These are phyloP conservation scores for Eulithis prunata DNA, from an alignment of 2,888 invertebrate species.

Conservation along the genomic window DNA sequence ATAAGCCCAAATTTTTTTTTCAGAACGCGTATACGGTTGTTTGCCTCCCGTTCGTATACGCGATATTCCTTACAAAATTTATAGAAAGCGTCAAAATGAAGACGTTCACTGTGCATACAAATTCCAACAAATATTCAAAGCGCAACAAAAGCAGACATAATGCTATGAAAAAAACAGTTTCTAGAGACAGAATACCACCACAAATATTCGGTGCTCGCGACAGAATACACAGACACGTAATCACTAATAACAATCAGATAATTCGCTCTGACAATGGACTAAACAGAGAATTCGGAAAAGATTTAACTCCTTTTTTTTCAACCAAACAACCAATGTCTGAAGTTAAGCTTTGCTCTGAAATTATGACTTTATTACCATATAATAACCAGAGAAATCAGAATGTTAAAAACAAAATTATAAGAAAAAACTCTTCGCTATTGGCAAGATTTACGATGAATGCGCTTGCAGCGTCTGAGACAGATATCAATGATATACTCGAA, in stretches of 20 bases:
- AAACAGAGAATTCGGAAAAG: conserved; percentile 4
- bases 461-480: conserved; percentile 20
- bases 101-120: conserved; percentile 15
- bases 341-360: conserved; percentile 13
- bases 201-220: conserved; percentile 4
- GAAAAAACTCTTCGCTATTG: not conserved
- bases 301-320: conserved; percentile 11
- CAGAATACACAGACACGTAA: not conserved
- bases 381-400: conserved; percentile 3
- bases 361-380: conserved; percentile 18
- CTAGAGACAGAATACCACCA: conserved; percentile 14
- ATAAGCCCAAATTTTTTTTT: not conserved
- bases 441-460: conserved; percentile 22
- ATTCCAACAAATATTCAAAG: conserved; percentile 27
- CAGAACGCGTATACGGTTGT: conserved; percentile 20
- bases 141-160: conserved; percentile 22
- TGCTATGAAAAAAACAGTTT: conserved; percentile 10
- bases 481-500: conserved; percentile 18
- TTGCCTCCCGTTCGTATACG: conserved; percentile 4
- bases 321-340: conserved; percentile 6
- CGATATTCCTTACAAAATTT: conserved; percentile 11
- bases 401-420: not conserved
- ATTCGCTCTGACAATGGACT: not conserved
- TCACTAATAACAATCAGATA: not conserved
- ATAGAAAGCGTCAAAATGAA: conserved; percentile 20